Percentiles rank a stretch among this genome's conserved stretches.
Conservation (phyloP, 2,797 vertebrate genomes). For the Apogon talboti region DNA sequence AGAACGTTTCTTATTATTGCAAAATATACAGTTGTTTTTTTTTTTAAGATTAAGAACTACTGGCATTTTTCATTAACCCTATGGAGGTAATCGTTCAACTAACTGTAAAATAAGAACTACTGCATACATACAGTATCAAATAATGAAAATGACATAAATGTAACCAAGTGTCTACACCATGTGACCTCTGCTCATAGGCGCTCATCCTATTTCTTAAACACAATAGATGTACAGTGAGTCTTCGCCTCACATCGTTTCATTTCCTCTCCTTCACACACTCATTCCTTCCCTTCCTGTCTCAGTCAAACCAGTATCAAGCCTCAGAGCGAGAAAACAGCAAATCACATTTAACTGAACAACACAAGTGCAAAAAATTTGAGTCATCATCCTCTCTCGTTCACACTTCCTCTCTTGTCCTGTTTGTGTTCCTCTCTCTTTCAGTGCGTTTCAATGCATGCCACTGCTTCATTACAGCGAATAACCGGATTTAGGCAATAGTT, state of each 20-base stretch:
- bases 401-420: conserved; percentile 61
- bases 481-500: conserved; percentile 44
- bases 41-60: too few species aligned
- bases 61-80: too few species aligned
- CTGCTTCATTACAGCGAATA: conserved; percentile 30
- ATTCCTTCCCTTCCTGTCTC: conserved; percentile 13
- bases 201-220: conserved; percentile 20
- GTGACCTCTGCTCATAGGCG: not conserved
- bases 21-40: too few species aligned
- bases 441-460: conserved; percentile 11
- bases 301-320: conserved; percentile 33
- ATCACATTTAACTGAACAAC: conserved; percentile 53
- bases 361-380: conserved; percentile 47
- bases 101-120: too few species aligned
- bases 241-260: conserved; percentile 26
- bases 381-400: conserved; percentile 52
- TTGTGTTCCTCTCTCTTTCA: conserved; percentile 33
- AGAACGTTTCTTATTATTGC: too few species aligned
- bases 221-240: conserved; percentile 43
- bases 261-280: conserved; percentile 31
- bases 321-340: conserved; percentile 55
- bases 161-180: too few species aligned
- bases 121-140: too few species aligned
- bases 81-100: too few species aligned
- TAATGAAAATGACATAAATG: too few species aligned